Evolutionary conservation across 1,140 invertebrate genomes (phyloP).

Genomic region (Drosophila sulfurigaster): DNA sequence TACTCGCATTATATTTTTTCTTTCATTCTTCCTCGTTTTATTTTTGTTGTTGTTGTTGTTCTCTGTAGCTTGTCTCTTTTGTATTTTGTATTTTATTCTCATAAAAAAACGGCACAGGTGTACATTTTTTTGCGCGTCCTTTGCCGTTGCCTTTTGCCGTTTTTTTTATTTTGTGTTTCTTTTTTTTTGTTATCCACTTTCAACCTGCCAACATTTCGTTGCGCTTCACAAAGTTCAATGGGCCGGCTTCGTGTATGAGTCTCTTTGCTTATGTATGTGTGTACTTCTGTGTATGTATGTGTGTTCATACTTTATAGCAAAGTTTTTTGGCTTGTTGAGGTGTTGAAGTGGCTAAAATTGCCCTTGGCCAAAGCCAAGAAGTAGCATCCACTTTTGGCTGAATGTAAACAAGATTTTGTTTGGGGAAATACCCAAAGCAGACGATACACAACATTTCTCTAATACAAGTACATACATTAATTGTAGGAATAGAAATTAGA

Average conservation of each 20-base stretch:
- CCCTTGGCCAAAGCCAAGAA: constrained; percentile 27
- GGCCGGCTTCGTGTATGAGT: constrained; percentile 42
- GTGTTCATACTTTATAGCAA: constrained; percentile 27
- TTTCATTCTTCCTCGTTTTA: constrained; percentile 19
- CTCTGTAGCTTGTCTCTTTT: constrained; percentile 42
- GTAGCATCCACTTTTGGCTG: constrained; percentile 1
- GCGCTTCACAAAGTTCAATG: constrained; percentile 81
- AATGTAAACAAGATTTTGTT: background rate
- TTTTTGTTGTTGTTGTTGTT: constrained; percentile 48
- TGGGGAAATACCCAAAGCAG: background rate
- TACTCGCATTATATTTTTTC: constrained; percentile 50
- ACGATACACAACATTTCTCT: background rate
- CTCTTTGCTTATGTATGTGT: constrained; percentile 26
- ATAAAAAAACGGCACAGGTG: constrained; percentile 71
- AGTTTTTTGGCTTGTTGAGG: constrained; percentile 48
- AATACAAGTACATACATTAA: background rate
- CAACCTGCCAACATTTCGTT: constrained; percentile 75
- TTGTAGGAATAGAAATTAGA: too few relatives aligned
- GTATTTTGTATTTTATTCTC: constrained; percentile 57
- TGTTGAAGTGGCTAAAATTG: constrained; percentile 64
- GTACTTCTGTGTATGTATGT: constrained; percentile 8
- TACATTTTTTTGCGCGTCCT: constrained; percentile 78
- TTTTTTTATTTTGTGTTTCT: background rate
- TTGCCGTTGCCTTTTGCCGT: constrained; percentile 54
- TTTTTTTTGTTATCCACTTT: constrained; percentile 41